Percentiles rank a stretch among this genome's conserved stretches.
Evolutionary conservation across 2,888 invertebrate genomes (phyloP).

Genomic region (Plebejus anna): DNA sequence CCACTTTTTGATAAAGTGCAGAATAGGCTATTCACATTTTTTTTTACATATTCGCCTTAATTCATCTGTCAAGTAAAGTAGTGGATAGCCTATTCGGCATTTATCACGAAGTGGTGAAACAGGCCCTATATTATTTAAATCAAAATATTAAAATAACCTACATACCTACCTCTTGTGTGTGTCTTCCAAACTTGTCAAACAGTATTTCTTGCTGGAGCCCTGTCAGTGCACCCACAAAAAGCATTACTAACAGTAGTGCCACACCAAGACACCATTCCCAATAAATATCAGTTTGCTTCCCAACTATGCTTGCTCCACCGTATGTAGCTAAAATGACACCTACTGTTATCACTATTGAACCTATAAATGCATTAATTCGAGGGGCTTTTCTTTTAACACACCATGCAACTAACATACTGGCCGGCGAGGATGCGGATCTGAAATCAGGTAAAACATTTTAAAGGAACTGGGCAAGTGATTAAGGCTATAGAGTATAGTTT

Average conservation of each 20-base stretch:
- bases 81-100: too few species aligned
- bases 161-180: conserved; percentile 67
- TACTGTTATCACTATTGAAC: conserved; percentile 61
- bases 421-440: conserved; percentile 71
- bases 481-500: too few species aligned
- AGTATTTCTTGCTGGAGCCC: conserved; percentile 69
- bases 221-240: conserved; percentile 66
- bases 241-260: conserved; percentile 53
- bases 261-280: conserved; percentile 67
- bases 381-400: conserved; percentile 57
- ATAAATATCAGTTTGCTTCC: conserved; percentile 56
- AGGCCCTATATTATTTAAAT: too few species aligned
- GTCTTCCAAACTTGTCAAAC: conserved; percentile 67
- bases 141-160: conserved; percentile 35
- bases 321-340: conserved; percentile 67
- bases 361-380: conserved; percentile 55
- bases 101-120: too few species aligned
- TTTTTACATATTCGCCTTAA: too few species aligned
- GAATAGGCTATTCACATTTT: too few species aligned
- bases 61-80: too few species aligned
- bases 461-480: background rate
- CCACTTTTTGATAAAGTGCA: too few species aligned
- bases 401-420: conserved; percentile 69
- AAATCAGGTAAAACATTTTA: conserved; percentile 31
- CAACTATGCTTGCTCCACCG: conserved; percentile 59